A percentile compares a stretch with the other conserved stretches of the same genome.
phyloP scores from a whole-genome alignment of 2,888 invertebrate genomes.

The Hanleya hanleyi region DNA sequence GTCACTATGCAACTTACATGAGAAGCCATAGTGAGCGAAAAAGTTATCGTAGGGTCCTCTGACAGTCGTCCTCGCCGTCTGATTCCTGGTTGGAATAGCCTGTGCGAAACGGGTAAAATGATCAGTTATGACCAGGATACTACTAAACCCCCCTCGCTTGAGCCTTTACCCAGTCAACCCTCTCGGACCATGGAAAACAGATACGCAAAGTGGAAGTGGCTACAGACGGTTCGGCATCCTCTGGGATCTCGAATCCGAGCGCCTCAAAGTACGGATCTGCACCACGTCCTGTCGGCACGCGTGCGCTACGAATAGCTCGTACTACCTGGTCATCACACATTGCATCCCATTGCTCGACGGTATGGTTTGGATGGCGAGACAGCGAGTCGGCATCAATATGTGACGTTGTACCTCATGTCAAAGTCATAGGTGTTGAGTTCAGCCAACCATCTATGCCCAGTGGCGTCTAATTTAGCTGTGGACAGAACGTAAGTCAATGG shows the following conservation, averaged over 20 bases:
- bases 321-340: too few relatives aligned
- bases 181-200: too few relatives aligned
- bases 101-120: background rate
- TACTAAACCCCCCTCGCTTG: background rate
- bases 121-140: background rate
- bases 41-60: background rate
- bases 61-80: background rate
- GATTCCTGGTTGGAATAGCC: background rate
- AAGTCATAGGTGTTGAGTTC: background rate
- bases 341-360: background rate
- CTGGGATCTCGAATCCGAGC: background rate
- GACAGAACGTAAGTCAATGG: slow-evolving; percentile 17
- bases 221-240: background rate
- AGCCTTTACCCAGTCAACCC: too few relatives aligned
- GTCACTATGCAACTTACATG: background rate
- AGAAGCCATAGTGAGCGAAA: background rate
- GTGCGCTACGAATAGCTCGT: background rate
- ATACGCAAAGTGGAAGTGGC: too few relatives aligned
- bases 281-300: background rate
- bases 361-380: background rate
- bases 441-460: background rate
- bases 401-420: background rate
- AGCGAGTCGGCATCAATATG: background rate
- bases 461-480: background rate
- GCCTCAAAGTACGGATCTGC: background rate